Evolutionary conservation across 37 sponge, comb jelly and placozoan genomes (phyloP).

Genomic region (Bolinopsis microptera): DNA sequence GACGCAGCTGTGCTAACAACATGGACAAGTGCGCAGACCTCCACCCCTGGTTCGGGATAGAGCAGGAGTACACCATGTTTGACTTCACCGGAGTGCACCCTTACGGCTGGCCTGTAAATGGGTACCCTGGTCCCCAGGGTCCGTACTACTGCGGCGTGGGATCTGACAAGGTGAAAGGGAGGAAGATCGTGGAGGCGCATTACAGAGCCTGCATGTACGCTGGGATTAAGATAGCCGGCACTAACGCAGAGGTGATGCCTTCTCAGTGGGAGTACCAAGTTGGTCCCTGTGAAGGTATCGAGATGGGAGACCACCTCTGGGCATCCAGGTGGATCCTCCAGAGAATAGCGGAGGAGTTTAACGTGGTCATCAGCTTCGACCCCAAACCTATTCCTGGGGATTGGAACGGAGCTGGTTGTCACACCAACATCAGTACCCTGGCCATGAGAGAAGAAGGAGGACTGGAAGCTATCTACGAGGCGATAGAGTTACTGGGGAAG

Average conservation of each 20-base stretch:
- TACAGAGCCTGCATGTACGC: conserved; percentile 68
- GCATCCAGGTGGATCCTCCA: conserved; percentile 67
- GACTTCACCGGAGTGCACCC: conserved; percentile 74
- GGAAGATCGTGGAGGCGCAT: conserved; percentile 69
- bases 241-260: conserved; percentile 68
- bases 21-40: not conserved
- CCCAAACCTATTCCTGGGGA: conserved; percentile 70
- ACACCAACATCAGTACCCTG: conserved; percentile 69
- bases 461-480: not conserved
- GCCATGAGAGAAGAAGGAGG: conserved; percentile 69
- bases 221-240: conserved; percentile 68
- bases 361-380: conserved; percentile 66
- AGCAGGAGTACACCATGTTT: conserved; percentile 88
- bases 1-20: conserved; percentile 66
- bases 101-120: conserved; percentile 89
- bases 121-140: conserved; percentile 84
- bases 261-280: conserved; percentile 71
- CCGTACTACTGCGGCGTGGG: conserved; percentile 95
- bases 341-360: conserved; percentile 68
- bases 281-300: conserved; percentile 69
- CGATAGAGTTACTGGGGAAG: conserved; percentile 64
- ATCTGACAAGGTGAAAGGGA: conserved; percentile 27
- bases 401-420: conserved; percentile 72
- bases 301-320: conserved; percentile 73
- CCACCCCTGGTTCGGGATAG: conserved; percentile 92